Evolutionary conservation across 2,888 invertebrate genomes (phyloP), one percentile per base, ranked within the genome.

Genomic region (Coelogynopora nodosa): DNA sequence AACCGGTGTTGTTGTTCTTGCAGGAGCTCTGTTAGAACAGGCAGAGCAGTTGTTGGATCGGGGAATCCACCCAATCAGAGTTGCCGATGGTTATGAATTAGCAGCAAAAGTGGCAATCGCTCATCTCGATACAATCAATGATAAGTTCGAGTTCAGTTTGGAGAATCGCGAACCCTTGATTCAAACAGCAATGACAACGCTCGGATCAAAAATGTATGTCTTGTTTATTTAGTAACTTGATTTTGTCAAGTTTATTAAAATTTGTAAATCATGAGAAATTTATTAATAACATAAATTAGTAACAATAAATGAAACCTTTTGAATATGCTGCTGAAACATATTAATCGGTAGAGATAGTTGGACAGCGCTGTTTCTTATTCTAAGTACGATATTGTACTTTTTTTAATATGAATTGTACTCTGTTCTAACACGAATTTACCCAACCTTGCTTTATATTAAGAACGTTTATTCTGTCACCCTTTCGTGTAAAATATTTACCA

Each of bases 21-120:
- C 95, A 89, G 96, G 97, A 83, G 97, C 98, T 0, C 93, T 99
- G 0, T 92, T 99, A 86, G 98, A 99, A 91, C 97, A 98, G 92
- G 98, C 99, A 0, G 96, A 97, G 89, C 93, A 94, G 88, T 93
- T 99, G 13, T 92, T 99, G 0, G 98, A 99, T 93, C 95, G 96
- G 90, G 99, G 99, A 74, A 97, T 99, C 91, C 99, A 99, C 92
- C 99, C 99, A 0, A 97, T 98, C 90, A 95, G 98, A 89, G 97
- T 99, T 89, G 98, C 99, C 1, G 99, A 99, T 93, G 99, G 99
- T 82, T 99, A 96, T 91, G 98, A 99, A 92, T 93, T 98, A 92
- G 99, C 99, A 0, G 97, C 98, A 0, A 95, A 96, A 88, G 94
- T 94, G 87, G 97, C 97, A 0, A 94, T 95, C 0, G 93, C 94